phyloP scores from a whole-genome alignment of 1,140 invertebrate species.

The Kradibia gibbosae region DNA sequence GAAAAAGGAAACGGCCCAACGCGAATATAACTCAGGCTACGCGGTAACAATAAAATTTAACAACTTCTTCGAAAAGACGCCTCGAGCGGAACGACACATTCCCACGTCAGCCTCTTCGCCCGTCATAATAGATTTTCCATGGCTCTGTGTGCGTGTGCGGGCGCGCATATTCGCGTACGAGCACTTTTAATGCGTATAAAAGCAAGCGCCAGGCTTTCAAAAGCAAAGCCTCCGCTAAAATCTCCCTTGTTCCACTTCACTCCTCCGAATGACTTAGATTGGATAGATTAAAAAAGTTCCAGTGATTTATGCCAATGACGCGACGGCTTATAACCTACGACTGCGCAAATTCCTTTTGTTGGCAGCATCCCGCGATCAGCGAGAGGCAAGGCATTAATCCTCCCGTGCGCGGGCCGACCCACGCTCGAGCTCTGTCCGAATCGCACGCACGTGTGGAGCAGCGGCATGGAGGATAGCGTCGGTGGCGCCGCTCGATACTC shows the following conservation, averaged over 20 bases:
- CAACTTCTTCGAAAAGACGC: constrained; percentile 43
- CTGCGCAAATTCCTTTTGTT: background rate
- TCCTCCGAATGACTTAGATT: background rate
- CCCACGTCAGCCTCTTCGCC: constrained; percentile 22
- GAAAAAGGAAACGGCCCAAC: background rate
- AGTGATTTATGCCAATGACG: constrained; percentile 41
- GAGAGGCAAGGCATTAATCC: background rate
- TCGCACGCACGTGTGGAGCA: too few species aligned
- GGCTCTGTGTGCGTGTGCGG: background rate
- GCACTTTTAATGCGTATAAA: constrained; percentile 1
- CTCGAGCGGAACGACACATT: constrained; percentile 13
- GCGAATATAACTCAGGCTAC: constrained; percentile 34
- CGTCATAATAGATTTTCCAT: constrained; percentile 44
- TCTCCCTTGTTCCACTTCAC: background rate
- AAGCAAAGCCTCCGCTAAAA: background rate
- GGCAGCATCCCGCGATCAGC: background rate
- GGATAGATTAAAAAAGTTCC: background rate
- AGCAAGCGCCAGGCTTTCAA: constrained; percentile 13
- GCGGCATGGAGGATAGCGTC: too few species aligned
- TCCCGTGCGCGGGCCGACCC: background rate
- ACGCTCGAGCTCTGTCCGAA: background rate
- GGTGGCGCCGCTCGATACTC: constrained; percentile 15
- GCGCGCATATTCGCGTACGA: too few species aligned
- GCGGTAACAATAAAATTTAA: constrained; percentile 50
- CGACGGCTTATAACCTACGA: background rate